Base-by-base conservation (phyloP, 1,140 invertebrate genomes). In the Xylocopa sonorina region DNA sequence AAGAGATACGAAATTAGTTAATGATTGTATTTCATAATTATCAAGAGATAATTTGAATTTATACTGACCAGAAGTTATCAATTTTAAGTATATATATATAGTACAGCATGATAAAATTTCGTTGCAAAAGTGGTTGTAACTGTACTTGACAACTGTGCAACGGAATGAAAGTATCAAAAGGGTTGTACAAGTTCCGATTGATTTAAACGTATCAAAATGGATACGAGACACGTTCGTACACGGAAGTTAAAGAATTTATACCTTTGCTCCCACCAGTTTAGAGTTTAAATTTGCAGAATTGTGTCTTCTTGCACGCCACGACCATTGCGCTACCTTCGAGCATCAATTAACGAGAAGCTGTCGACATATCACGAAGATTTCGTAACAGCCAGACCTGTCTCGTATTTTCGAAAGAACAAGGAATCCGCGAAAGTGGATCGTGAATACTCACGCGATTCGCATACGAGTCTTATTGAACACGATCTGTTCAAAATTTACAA, bases 301-400 rank as follows among this genome's bases (percentile, higher is more conserved):
- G 73, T 83, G 32, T 83, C 48, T 43, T 48, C 48, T 9, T 16
- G 75, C 86, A 85, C 75, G 80, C 78, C 50, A 88, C 34, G 34
- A 50, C 38, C 48, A 53, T 67, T 57, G 78, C 24, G 51, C 46
- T 72, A 34, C 24, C 48, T 69, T 14, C 29, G 29, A 43, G 66
- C 46, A 27, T 27, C 38, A 78, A 62, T n/a, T 77, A 69, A 38
- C 29, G 6, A 3, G 4, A 57, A 18, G 7, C 18, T 32, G 16
- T 57, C 32, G 57, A 60, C 57, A 60, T 60, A 60, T 60, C 57
- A 60, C 57, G 78, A 51, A 66, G 48, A 81, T 75, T 78, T 81
- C 55, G 75, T 41, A 53, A 77, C 46, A 46, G 67, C 32, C 48
- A 12, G 14, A 24, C 9, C 38, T 62, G 63, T 67, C 63, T 64